Evolutionary conservation across 2,888 invertebrate genomes (phyloP).

Genomic region (Tholera decimalis): DNA sequence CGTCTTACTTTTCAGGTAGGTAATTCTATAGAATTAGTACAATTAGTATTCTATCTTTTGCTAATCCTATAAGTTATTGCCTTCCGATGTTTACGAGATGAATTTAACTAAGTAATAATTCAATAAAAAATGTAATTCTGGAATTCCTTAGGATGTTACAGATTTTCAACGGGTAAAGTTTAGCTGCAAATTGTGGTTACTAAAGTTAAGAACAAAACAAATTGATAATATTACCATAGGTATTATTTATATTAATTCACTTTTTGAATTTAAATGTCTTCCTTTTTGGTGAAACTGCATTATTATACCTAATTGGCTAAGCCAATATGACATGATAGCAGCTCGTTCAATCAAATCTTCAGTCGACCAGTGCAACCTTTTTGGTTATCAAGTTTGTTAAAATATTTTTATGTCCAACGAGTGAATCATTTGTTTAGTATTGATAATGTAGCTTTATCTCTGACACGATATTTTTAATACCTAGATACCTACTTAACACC

Average conservation of each 20-base stretch:
- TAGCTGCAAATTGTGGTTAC: too few relatives aligned
- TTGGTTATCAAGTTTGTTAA: not conserved
- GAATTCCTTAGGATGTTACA: not conserved
- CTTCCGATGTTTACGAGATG: not conserved
- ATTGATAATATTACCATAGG: too few relatives aligned
- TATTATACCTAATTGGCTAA: too few relatives aligned
- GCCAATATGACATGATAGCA: not conserved
- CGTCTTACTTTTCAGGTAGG: slow-evolving; percentile 85
- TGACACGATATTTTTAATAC: slow-evolving; percentile 11
- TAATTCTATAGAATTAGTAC: too few relatives aligned
- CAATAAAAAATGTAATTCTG: not conserved
- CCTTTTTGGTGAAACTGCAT: too few relatives aligned
- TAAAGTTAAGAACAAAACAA: too few relatives aligned
- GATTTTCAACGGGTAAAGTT: not conserved
- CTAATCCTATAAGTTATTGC: not conserved
- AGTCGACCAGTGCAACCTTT: not conserved
- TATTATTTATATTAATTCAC: too few relatives aligned
- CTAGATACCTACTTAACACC: not conserved
- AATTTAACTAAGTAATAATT: not conserved
- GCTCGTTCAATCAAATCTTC: not conserved
- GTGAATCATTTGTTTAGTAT: not conserved
- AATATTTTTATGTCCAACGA: slow-evolving; percentile 12
- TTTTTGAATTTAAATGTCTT: too few relatives aligned
- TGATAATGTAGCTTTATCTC: slow-evolving; percentile 38
- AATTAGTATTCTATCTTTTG: not conserved